Percentiles rank a stretch among this genome's conserved stretches.
Conservation (phyloP, 2,113 vertebrate genomes). For the Pimephales promelas region DNA sequence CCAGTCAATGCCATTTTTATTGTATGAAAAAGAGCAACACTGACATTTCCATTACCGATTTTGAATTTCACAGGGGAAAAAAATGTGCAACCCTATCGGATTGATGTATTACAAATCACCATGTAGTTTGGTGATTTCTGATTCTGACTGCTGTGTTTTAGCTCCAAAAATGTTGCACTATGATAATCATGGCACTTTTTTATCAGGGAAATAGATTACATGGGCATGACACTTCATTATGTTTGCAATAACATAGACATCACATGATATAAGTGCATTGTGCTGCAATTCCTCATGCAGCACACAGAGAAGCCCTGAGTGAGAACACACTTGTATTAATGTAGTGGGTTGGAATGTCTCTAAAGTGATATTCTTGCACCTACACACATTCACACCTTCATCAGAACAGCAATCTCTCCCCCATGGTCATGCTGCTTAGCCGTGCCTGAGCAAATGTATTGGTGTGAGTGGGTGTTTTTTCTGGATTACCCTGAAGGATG, state of each 20-base stretch:
- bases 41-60: background rate
- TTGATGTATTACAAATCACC: too few relatives aligned
- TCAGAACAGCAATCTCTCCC: slow-evolving; percentile 45
- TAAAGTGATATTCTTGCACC: slow-evolving; percentile 54
- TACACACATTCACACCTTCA: slow-evolving; percentile 46
- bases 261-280: slow-evolving; percentile 4
- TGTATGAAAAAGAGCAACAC: background rate
- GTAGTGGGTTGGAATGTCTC: slow-evolving; percentile 44
- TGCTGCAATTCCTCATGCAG: background rate
- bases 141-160: background rate
- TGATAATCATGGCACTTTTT: background rate
- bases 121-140: background rate
- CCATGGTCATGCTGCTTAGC: slow-evolving; percentile 44
- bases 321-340: slow-evolving; percentile 39
- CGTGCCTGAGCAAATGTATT: slow-evolving; percentile 51
- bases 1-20: background rate
- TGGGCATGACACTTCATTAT: background rate
- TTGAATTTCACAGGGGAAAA: background rate
- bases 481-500: slow-evolving; percentile 44
- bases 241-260: background rate
- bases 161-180: background rate
- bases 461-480: slow-evolving; percentile 55
- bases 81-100: too few relatives aligned
- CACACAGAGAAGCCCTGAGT: slow-evolving; percentile 35
- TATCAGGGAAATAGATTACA: background rate